Percentiles rank a stretch among this genome's conserved stretches.
Conservation (phyloP, 2,888 invertebrate species). For the Troides aeacus region DNA sequence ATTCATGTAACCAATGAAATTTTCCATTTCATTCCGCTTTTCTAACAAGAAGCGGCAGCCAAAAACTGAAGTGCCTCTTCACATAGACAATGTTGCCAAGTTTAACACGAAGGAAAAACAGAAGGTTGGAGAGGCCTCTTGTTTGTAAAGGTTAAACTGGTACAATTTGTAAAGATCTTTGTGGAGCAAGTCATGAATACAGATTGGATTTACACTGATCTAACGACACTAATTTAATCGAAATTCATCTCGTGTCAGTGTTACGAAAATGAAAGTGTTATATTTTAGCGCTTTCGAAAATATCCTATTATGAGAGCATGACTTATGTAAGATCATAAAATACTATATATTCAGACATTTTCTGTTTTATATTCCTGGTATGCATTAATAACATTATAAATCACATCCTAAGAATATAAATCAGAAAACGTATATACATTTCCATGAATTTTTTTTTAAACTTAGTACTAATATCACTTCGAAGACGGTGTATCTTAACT, state of each 20-base stretch:
- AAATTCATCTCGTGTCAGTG: neutral
- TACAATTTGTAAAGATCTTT: constrained; percentile 42
- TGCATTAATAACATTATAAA: no score
- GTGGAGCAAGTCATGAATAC: constrained; percentile 24
- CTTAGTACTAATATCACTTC: no score
- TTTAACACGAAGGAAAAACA: constrained; percentile 45
- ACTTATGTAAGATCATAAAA: neutral
- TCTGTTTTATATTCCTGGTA: no score
- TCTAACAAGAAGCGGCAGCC: constrained; percentile 24
- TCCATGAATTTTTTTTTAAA: no score
- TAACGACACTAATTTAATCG: constrained; percentile 7
- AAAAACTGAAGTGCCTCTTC: constrained; percentile 23
- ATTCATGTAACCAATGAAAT: neutral
- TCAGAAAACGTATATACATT: no score
- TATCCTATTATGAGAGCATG: neutral
- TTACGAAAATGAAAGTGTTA: neutral
- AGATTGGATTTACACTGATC: constrained; percentile 11
- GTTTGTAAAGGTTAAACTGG: constrained; percentile 50
- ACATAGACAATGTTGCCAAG: constrained; percentile 37
- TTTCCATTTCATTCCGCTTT: constrained; percentile 2
- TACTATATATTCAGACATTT: neutral
- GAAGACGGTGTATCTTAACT: no score
- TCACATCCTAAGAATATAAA: no score
- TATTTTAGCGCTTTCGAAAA: neutral
- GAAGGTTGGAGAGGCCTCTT: constrained; percentile 39